Base-by-base conservation (phyloP, 2,113 vertebrate species). In the Etheostoma spectabile region DNA sequence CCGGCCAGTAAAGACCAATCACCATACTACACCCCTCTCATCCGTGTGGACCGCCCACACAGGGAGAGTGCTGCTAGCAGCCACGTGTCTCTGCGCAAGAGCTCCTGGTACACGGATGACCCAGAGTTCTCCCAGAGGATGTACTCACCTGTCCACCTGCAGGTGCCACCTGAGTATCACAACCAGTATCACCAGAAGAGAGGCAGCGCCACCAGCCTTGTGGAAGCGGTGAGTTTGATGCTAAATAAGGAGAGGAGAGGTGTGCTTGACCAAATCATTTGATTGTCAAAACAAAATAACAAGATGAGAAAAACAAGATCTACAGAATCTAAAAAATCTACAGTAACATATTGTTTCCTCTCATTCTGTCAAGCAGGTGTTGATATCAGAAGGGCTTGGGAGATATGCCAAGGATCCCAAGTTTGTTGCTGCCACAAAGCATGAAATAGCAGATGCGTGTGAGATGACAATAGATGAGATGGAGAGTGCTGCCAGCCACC, bases 391-490 rank as follows among this genome's bases (percentile, higher is more conserved):
- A 93, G 98, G 98, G 73, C 95, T 99, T 74, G 98, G 98, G 86
- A 95, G 96, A 76, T 99, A 97, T 0, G 98, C 98, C 27, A 97
- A 97, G 95, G 98, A 99, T 91, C 98, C 98, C 42, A 99, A 98
- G 86, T 99, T 99, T 77, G 98, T 99, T 42, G 97, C 98, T 0
- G 98, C 97, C 18, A 99, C 98, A 1, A 99, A 99, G 93, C 96
- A 99, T 0, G 98, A 99, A 90, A 98, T 99, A 19, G 98, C 98
- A 0, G 98, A 99, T 24, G 98, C 98, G 0, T 99, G 98, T 88
- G 97, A 99, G 92, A 96, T 99, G 95, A 99, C 98, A 24, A 99
- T 99, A 56, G 98, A 99, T 0, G 98, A 99, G 93, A 99, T 99
- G 98, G 98, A 99, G 93, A 99, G 98, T 16, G 98, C 98, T 7